Conservation (phyloP, 1,140 invertebrate species). For the Drosophila mayri region DNA sequence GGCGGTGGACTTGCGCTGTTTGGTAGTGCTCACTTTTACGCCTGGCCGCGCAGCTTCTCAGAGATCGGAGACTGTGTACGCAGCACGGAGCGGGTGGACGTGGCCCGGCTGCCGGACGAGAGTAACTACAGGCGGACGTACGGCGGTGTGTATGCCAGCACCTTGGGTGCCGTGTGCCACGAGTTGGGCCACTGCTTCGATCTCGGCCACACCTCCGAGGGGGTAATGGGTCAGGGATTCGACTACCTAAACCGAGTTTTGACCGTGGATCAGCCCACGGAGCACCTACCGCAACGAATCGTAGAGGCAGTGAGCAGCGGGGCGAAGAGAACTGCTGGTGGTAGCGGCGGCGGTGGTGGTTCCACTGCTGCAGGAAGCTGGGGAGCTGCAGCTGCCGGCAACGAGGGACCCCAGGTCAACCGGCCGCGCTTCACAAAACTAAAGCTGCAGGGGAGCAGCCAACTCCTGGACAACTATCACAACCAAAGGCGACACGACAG, state of each 20-base stretch:
- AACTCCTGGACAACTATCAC: constrained; percentile 86
- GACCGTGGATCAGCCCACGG: constrained; percentile 86
- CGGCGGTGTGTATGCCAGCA: constrained; percentile 96
- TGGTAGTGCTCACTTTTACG: constrained; percentile 95
- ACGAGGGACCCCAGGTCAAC: constrained; percentile 1
- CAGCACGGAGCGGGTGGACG: constrained; percentile 88
- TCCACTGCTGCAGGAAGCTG: constrained; percentile 2
- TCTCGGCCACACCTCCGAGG: constrained; percentile 94
- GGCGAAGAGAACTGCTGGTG: constrained; percentile 38
- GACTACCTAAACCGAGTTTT: constrained; percentile 94
- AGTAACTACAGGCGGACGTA: constrained; percentile 94
- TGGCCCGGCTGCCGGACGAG: constrained; percentile 92
- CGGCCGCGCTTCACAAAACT: constrained; percentile 85
- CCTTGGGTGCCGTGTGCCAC: constrained; percentile 96
- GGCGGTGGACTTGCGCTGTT: constrained; percentile 96
- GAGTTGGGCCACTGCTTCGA: constrained; percentile 98
- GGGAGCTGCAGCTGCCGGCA: constrained; percentile 44
- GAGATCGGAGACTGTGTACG: constrained; percentile 88
- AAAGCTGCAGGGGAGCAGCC: constrained; percentile 79
- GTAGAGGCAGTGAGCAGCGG: constrained; percentile 58
- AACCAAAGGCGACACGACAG: constrained; percentile 75
- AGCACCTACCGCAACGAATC: constrained; percentile 86
- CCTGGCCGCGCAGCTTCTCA: constrained; percentile 92
- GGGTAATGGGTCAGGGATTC: constrained; percentile 97
- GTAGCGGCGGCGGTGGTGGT: not conserved